phyloP scores from a whole-genome alignment of 2,888 invertebrate genomes.

The Apodemia hepburni region DNA sequence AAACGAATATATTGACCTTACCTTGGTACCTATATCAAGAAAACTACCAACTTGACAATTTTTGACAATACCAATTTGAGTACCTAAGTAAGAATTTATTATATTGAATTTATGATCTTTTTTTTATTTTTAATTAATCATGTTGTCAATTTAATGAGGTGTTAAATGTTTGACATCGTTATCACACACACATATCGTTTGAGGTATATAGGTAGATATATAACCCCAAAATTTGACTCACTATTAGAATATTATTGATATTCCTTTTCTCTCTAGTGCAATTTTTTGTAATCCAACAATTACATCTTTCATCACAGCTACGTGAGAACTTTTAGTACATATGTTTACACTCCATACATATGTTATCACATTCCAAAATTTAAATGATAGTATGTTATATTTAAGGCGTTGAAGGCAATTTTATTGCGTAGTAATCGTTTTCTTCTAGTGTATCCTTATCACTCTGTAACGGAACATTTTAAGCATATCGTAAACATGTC shows the following conservation, averaged over 20 bases:
- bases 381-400: background rate
- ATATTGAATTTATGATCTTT: too few relatives aligned
- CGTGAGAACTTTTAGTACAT: background rate
- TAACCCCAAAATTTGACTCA: too few relatives aligned
- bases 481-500: slow-evolving; percentile 52
- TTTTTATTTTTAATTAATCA: too few relatives aligned
- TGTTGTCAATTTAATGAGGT: too few relatives aligned
- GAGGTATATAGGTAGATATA: too few relatives aligned
- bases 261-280: background rate
- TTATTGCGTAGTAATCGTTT: slow-evolving; percentile 2
- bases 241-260: background rate
- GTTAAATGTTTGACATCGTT: too few relatives aligned
- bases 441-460: background rate
- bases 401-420: slow-evolving; percentile 1
- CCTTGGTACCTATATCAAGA: too few relatives aligned
- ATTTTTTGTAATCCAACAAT: background rate
- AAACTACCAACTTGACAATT: too few relatives aligned
- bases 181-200: too few relatives aligned
- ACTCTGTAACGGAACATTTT: slow-evolving; percentile 50
- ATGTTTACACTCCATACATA: background rate
- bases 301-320: background rate
- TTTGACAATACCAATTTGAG: too few relatives aligned
- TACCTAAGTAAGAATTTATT: too few relatives aligned
- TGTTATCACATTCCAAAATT: background rate
- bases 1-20: too few relatives aligned